These are phyloP conservation scores for Papilio polytes DNA, from an alignment of 1,140 invertebrate species.

Conservation along the genomic window DNA sequence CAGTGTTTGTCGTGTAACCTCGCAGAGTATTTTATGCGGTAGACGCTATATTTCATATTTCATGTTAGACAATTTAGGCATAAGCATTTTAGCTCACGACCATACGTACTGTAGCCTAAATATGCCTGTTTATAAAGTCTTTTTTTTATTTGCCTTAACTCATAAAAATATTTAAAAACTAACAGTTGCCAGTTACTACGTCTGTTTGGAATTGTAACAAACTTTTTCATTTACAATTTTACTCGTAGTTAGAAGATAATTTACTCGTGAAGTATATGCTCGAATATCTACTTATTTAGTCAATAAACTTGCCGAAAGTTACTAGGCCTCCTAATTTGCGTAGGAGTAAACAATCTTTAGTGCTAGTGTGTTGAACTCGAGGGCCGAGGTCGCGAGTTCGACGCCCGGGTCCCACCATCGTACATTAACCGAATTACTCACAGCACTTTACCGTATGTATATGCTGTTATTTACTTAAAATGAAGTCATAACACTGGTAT, in stretches of 20 bases:
- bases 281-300: not conserved
- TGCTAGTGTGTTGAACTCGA: slow-evolving; percentile 42
- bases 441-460: not conserved
- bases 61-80: not conserved
- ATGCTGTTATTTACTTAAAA: not conserved
- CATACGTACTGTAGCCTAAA: not conserved
- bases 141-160: no score
- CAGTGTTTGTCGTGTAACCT: slow-evolving; percentile 34
- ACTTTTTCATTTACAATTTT: no score
- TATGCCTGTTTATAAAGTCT: not conserved
- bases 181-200: no score
- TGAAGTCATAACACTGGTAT: not conserved
- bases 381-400: slow-evolving; percentile 39
- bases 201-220: no score
- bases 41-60: slow-evolving; percentile 1
- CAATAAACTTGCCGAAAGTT: not conserved
- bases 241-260: no score
- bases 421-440: slow-evolving; percentile 35
- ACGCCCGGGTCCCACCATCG: slow-evolving; percentile 29
- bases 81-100: not conserved
- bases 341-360: slow-evolving; percentile 38
- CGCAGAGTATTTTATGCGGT: slow-evolving; percentile 37
- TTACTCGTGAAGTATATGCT: no score
- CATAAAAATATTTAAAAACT: not conserved
- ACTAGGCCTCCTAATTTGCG: slow-evolving; percentile 1